Evolutionary conservation across 2,888 invertebrate species (phyloP).

Genomic region (Tiliacea citrago): DNA sequence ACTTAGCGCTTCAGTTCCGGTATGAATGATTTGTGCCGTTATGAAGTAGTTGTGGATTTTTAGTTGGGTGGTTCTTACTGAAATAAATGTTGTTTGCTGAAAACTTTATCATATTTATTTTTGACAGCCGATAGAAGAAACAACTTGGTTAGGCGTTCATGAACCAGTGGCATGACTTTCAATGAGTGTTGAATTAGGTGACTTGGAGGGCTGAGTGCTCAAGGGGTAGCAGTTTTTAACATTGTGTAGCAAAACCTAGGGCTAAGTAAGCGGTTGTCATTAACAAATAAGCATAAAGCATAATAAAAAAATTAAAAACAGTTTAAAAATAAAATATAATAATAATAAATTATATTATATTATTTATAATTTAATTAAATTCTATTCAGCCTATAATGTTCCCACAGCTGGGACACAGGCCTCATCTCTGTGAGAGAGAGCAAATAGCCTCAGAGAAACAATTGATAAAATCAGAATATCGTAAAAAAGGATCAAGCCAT

Average conservation of each 20-base stretch:
- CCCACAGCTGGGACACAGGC: background rate
- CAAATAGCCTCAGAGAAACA: background rate
- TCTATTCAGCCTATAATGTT: background rate
- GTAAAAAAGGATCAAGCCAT: background rate
- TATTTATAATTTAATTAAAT: no score
- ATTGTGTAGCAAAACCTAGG: background rate
- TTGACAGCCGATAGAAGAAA: no score
- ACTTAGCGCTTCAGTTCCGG: constrained; percentile 28
- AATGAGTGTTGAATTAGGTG: background rate
- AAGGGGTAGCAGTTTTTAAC: background rate
- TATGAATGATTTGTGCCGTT: constrained; percentile 10
- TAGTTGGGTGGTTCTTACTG: background rate
- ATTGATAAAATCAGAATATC: background rate
- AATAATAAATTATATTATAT: no score
- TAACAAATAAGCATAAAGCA: background rate
- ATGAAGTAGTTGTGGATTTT: background rate
- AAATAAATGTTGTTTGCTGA: no score
- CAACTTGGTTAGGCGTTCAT: background rate
- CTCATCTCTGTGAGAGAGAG: background rate
- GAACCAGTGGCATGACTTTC: no score
- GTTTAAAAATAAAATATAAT: no score
- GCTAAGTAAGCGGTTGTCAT: background rate
- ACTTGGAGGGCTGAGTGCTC: background rate
- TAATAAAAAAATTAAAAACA: no score
- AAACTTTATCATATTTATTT: no score